Base-by-base conservation (phyloP, 2,113 vertebrate genomes). In the Oceanodroma tethys region DNA sequence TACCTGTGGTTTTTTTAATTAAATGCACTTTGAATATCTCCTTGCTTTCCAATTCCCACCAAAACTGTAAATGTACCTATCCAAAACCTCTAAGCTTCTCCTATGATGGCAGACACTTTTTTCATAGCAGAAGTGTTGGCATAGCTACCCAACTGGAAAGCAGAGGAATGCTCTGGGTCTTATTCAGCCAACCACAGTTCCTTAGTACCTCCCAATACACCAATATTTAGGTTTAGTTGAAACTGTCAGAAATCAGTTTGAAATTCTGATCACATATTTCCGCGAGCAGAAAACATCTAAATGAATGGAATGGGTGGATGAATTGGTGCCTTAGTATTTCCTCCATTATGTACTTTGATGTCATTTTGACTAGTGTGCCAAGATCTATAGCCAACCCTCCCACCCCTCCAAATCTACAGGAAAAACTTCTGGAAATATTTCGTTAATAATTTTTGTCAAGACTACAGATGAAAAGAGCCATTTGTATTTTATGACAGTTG, bases 401-500 rank as follows among this genome's bases (percentile, higher is more conserved):
- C 10, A 67, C 5, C 7, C 7, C 15, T 25, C 10, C 29, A 76
- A 55, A 62, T 45, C 60, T 19, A 50, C n/a, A 59, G 18, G 32
- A 79, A 85, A 60, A 63, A 23, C 10, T 26, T 26, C 52, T 73
- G 56, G 50, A 93, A 93, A 79, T 85, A 91, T 36, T 45, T 50
- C 26, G 42, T 71, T 81, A 66, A 73, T 93, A 5, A 53, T 65
- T 75, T 94, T 79, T 95, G 60, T 84, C 78, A 71, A 71, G 86
- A 70, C 45, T 71, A 55, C n/a, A 86, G 38, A 53, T 42, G 59
- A 97, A 80, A 85, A 22, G 32, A 81, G 15, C 60, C 56, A 50
- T 78, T 88, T 90, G 32, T 78, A 75, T 87, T 90, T 84, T 86
- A 95, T 92, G 72, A 27, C 55, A 92, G 87, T 84, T 79, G 45